Base-by-base conservation (phyloP, 2,113 vertebrate genomes). In the Pseudorhombus dupliciocellatus region DNA sequence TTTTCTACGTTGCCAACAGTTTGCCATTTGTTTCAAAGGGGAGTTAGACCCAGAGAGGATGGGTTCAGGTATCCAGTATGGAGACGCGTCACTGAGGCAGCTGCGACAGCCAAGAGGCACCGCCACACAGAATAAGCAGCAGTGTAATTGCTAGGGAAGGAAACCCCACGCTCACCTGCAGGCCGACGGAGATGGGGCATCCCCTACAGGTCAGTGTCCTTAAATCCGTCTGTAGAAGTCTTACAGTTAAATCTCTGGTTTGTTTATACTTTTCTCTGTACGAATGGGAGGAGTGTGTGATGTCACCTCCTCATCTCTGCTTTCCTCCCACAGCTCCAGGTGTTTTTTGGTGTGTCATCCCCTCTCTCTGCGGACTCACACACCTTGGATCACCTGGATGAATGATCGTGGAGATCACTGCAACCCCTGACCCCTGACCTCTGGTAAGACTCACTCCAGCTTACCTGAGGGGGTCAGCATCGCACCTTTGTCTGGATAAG, bases 41-140 rank as follows among this genome's bases (percentile, higher is more conserved):
- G 96, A 98, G 83, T 87, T 98, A 14, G 96, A 98, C 87, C 96
- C 96, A 0, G 96, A 98, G 90, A 92, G 96, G 87, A 98, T 97
- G 96, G 96, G 96, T 51, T 98, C 96, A 0, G 96, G 96, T 25
- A 97, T 98, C 84, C 96, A 98, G 85, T 98, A 97, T 0, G 96
- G 96, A 0, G 96, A 97, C 0, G 93, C 95, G 0, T 96, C 96
- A 0, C 84, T 97, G 53, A 92, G 96, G 67, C 96, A 98, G 87
- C 91, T 96, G 62, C 92, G 95, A 61, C 95, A 96, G 90, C 95
- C 95, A 0, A 92, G 95, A 63, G 94, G 95, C 1, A 88, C 93
- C 15, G 88, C 94, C 68, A 79, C 93, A 24, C 95, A 94, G 78
- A 91, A 80, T 88, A 94, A 94, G 73, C 96, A 96, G 90, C 95